phyloP scores from a whole-genome alignment of 2,113 vertebrate genomes.

The Gasterosteus aculeatus region DNA sequence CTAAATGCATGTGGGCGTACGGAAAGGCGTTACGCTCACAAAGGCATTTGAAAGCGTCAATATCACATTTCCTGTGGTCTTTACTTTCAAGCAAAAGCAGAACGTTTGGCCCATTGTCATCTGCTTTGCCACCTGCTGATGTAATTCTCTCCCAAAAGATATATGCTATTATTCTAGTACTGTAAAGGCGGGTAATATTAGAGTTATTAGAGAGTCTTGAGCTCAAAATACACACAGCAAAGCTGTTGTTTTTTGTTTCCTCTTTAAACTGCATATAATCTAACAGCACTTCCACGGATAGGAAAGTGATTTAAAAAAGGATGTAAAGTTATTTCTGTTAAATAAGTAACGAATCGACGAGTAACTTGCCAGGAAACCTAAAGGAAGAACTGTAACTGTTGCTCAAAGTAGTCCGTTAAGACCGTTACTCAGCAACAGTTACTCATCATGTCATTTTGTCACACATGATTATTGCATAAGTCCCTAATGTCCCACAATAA shows the following conservation, averaged over 20 bases:
- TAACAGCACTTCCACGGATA: neutral
- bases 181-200: neutral
- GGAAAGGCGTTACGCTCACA: slow-evolving; percentile 68
- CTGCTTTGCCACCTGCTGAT: slow-evolving; percentile 22
- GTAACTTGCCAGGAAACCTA: neutral
- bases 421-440: no score
- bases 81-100: slow-evolving; percentile 72
- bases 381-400: neutral
- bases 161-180: neutral
- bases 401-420: neutral
- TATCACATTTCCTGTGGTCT: slow-evolving; percentile 85
- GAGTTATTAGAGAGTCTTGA: neutral
- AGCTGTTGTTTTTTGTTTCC: neutral
- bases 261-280: neutral
- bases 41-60: slow-evolving; percentile 80
- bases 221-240: neutral
- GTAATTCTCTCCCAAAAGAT: neutral
- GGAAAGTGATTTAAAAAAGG: neutral
- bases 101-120: slow-evolving; percentile 28
- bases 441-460: neutral
- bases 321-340: neutral
- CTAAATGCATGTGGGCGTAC: slow-evolving; percentile 77
- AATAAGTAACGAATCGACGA: neutral
- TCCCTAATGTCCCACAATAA: neutral
- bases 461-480: neutral